Evolutionary conservation across 2,113 vertebrate species (phyloP), one percentile per base, ranked within the genome.

Genomic region (Saccopteryx bilineata): DNA sequence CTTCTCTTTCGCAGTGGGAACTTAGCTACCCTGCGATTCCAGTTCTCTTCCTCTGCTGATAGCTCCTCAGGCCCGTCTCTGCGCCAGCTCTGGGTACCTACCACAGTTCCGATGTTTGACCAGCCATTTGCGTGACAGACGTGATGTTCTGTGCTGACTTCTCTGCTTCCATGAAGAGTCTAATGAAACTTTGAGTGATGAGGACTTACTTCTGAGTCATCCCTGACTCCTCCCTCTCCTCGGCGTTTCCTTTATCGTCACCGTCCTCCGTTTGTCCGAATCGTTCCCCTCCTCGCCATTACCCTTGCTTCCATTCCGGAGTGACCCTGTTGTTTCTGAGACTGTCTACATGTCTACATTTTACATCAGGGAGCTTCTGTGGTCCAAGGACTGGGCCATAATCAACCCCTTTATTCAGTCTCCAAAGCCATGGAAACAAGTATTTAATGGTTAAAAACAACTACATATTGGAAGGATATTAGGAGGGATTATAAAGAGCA

Each of bases 401-500:
- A 76, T 79, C 65, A 87, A 63, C 46, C 39, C 39, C 39, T 39
- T 39, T 39, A 39, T 68, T 81, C 52, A 91, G 83, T 95, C 65
- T 87, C 95, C 68, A 95, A 46, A 76, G 61, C 54, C 18, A 48
- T 33, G 15, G 39, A 75, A 93, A 39, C 39, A 95, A 88, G 65
- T 63, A 15, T 61, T 76, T 81, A 96, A 95, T 61, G 54, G 61
- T 83, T 86, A 80, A 96, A 96, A 93, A 8, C 81, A 96, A 94
- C 52, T 50, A 88, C 18, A 52, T 23, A 69, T 24, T 90, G 23
- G 12, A 76, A 84, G 87, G 39, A 71, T 54, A 39, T 24, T 60
- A 87, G 89, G 80, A 93, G 79, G 63, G 96, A 93, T 91, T 78
- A 96, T 89, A 96, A 95, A 48, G 12, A 65, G 48, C 8, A 66